Percentiles rank a stretch among this genome's conserved stretches.
These are phyloP conservation scores for Chrysaora quinquecirrha DNA, from an alignment of 30 jellyfish, hydroid and myxozoan genomes.

Conservation along the genomic window DNA sequence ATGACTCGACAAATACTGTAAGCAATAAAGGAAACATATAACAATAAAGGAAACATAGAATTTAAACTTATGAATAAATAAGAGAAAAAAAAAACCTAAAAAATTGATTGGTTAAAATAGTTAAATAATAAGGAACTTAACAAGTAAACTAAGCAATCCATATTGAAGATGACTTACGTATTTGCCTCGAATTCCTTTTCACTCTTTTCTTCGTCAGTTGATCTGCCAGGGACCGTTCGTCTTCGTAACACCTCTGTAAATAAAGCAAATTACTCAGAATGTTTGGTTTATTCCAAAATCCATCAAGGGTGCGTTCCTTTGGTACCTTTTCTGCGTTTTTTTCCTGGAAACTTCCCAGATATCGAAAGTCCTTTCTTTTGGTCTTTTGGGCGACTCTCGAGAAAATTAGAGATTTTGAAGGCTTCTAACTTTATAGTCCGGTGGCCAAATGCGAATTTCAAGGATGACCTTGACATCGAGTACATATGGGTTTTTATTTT, in stretches of 20 bases:
- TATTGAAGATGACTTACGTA: slow-evolving; percentile 14
- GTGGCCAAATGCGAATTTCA: too few species aligned
- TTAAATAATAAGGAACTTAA: not conserved
- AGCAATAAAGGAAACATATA: not conserved
- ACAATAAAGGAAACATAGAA: not conserved
- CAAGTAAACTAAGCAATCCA: not conserved
- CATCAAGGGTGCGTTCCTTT: too few species aligned
- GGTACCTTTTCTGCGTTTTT: too few species aligned
- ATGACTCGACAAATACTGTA: not conserved
- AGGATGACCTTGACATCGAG: too few species aligned
- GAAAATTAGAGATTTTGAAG: too few species aligned
- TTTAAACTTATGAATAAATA: too few species aligned
- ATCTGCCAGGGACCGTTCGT: not conserved
- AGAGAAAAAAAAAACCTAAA: not conserved
- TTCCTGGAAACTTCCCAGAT: too few species aligned
- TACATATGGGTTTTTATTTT: too few species aligned
- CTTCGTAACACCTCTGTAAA: slow-evolving; percentile 5
- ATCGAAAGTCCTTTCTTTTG: too few species aligned
- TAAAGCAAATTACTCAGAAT: not conserved
- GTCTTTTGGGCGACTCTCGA: too few species aligned
- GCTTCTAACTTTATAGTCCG: too few species aligned
- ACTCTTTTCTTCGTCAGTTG: slow-evolving; percentile 6
- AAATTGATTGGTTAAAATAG: not conserved
- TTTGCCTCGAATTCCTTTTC: slow-evolving; percentile 31
- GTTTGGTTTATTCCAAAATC: too few species aligned